Percentiles rank a stretch among this genome's conserved stretches.
Evolutionary conservation across 1,140 invertebrate genomes (phyloP).

Genomic region (Euschistus heros): DNA sequence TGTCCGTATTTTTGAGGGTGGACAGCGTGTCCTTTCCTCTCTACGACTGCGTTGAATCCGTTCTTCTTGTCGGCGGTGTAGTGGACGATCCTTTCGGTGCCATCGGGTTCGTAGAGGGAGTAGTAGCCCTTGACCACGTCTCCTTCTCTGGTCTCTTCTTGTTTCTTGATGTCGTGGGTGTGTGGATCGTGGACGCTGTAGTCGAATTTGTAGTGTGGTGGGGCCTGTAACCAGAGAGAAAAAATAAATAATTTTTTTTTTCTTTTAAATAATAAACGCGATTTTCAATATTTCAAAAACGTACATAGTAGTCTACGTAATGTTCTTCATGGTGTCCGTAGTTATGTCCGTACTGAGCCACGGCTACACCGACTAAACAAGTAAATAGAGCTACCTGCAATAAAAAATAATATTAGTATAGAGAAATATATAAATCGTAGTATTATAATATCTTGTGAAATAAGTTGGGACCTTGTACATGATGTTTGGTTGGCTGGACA

Average conservation of each 20-base stretch:
- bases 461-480: background rate
- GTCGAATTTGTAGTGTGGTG: slow-evolving; percentile 40
- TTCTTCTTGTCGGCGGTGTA: slow-evolving; percentile 13
- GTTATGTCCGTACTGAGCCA: background rate
- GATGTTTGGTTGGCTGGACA: background rate
- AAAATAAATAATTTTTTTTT: too few relatives aligned
- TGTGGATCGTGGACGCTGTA: slow-evolving; percentile 43
- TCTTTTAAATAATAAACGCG: background rate
- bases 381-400: background rate
- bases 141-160: slow-evolving; percentile 36
- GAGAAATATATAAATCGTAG: too few relatives aligned
- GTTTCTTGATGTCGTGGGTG: slow-evolving; percentile 41
- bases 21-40: slow-evolving; percentile 2
- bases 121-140: slow-evolving; percentile 11
- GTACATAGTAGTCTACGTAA: slow-evolving; percentile 18
- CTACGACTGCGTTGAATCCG: slow-evolving; percentile 11
- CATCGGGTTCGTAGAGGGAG: slow-evolving; percentile 10
- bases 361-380: background rate
- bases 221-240: slow-evolving; percentile 27
- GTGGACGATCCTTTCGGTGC: slow-evolving; percentile 5
- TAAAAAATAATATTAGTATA: background rate
- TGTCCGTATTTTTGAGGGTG: background rate
- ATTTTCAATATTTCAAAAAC: background rate
- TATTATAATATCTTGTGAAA: background rate
- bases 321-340: slow-evolving; percentile 15